phyloP scores from a whole-genome alignment of 1,140 invertebrate species.

The Plectrocnemia conspersa region DNA sequence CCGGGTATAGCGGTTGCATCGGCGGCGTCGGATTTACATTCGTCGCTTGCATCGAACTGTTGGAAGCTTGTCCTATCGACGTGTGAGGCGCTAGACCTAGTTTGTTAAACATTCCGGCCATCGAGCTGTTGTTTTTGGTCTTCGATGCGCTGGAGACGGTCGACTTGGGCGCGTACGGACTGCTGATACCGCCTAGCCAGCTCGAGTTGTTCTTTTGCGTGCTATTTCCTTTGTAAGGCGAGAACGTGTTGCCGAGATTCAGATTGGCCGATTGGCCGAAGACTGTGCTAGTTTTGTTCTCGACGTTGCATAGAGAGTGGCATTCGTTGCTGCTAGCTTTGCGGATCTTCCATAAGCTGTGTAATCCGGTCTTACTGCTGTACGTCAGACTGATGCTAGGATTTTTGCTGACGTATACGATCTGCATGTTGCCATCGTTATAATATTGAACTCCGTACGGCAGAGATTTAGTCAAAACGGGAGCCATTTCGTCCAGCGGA shows the following conservation, averaged over 20 bases:
- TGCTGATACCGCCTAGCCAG: constrained; percentile 39
- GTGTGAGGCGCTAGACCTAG: constrained; percentile 48
- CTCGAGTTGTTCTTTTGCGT: constrained; percentile 28
- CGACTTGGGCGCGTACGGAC: constrained; percentile 44
- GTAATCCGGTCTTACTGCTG: constrained; percentile 67
- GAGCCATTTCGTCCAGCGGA: constrained; percentile 84
- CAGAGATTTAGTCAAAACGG: constrained; percentile 65
- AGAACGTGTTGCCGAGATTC: constrained; percentile 36
- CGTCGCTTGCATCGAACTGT: constrained; percentile 43
- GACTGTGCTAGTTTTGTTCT: constrained; percentile 47
- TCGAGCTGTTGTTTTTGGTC: constrained; percentile 58
- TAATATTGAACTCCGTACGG: constrained; percentile 51
- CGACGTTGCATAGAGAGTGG: constrained; percentile 52
- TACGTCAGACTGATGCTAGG: constrained; percentile 65
- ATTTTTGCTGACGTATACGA: constrained; percentile 51
- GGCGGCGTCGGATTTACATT: constrained; percentile 43
- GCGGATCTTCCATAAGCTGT: constrained; percentile 78
- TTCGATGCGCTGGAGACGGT: constrained; percentile 40
- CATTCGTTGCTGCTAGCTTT: constrained; percentile 71
- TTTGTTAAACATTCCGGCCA: constrained; percentile 52
- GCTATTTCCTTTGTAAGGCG: constrained; percentile 11
- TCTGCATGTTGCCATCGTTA: constrained; percentile 49
- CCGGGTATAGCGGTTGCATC: constrained; percentile 71
- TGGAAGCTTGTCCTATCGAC: constrained; percentile 48
- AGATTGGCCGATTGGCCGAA: constrained; percentile 49